A percentile compares a stretch with the other conserved stretches of the same genome.
Evolutionary conservation across 2,797 vertebrate genomes (phyloP).

Genomic region (Gouania willdenowi): DNA sequence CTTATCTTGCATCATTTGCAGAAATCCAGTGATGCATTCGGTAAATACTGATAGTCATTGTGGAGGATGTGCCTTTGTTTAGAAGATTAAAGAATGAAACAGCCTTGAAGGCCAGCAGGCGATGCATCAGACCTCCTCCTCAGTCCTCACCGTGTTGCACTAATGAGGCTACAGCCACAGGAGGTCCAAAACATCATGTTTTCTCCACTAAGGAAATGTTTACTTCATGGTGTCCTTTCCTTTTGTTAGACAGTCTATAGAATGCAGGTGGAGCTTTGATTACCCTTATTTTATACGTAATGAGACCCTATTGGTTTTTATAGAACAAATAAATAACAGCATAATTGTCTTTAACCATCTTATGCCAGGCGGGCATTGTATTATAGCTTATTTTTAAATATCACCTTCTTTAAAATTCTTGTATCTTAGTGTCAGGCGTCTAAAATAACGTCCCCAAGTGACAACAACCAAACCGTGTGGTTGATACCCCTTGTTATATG

Average conservation of each 20-base stretch:
- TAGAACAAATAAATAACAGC: too few species aligned
- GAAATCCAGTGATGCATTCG: slow-evolving; percentile 26
- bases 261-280: slow-evolving; percentile 10
- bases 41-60: slow-evolving; percentile 24
- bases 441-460: too few species aligned
- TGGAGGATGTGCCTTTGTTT: slow-evolving; percentile 28
- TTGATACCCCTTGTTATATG: too few species aligned
- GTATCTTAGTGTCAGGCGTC: too few species aligned
- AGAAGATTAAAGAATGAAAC: slow-evolving; percentile 39
- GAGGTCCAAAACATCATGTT: slow-evolving; percentile 8
- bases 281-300: too few species aligned
- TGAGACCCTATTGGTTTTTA: too few species aligned
- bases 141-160: slow-evolving; percentile 21
- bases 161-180: slow-evolving; percentile 39
- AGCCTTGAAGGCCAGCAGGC: slow-evolving; percentile 43
- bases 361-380: too few species aligned
- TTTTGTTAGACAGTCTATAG: slow-evolving; percentile 4
- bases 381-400: too few species aligned
- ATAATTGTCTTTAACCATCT: too few species aligned
- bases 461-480: too few species aligned
- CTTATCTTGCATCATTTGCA: too few species aligned
- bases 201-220: slow-evolving; percentile 11
- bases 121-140: slow-evolving; percentile 30
- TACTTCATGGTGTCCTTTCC: slow-evolving; percentile 10
- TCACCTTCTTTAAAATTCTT: too few species aligned